phyloP scores from a whole-genome alignment of 2,888 invertebrate species.

The Chesias legatella region DNA sequence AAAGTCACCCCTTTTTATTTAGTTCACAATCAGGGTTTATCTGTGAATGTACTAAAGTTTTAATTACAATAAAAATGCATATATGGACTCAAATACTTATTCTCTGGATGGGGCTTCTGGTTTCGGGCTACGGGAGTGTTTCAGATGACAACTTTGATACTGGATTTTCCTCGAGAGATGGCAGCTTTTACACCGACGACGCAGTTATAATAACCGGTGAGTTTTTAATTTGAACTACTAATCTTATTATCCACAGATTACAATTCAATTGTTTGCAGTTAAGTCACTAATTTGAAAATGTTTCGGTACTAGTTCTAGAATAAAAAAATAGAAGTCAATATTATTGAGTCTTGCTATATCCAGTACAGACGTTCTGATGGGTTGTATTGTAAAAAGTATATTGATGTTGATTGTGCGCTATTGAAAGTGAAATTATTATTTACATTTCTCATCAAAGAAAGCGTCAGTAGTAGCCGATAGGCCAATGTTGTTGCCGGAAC shows the following conservation, averaged over 20 bases:
- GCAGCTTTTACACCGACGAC: conserved; percentile 69
- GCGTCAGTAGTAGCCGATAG: conserved; percentile 10
- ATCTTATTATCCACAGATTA: no score
- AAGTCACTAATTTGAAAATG: neutral
- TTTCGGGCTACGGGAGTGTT: conserved; percentile 54
- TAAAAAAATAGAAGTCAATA: no score
- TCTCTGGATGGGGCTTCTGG: conserved; percentile 49
- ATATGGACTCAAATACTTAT: conserved; percentile 50
- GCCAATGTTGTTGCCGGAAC: conserved; percentile 39
- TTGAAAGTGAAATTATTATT: conserved; percentile 20
- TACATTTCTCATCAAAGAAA: conserved; percentile 20
- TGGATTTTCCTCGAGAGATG: conserved; percentile 64
- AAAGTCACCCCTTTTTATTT: conserved; percentile 22
- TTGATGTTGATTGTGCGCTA: neutral
- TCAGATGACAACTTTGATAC: conserved; percentile 36
- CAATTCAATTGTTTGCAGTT: no score
- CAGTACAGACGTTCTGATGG: no score
- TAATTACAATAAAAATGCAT: conserved; percentile 47
- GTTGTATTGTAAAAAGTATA: no score
- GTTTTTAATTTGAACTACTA: conserved; percentile 23
- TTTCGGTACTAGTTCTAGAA: no score
- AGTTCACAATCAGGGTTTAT: conserved; percentile 19
- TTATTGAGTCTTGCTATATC: no score
- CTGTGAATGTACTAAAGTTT: conserved; percentile 46
- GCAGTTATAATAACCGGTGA: conserved; percentile 74